Evolutionary conservation across 2,113 vertebrate genomes (phyloP).

Genomic region (Spermophilus dauricus): DNA sequence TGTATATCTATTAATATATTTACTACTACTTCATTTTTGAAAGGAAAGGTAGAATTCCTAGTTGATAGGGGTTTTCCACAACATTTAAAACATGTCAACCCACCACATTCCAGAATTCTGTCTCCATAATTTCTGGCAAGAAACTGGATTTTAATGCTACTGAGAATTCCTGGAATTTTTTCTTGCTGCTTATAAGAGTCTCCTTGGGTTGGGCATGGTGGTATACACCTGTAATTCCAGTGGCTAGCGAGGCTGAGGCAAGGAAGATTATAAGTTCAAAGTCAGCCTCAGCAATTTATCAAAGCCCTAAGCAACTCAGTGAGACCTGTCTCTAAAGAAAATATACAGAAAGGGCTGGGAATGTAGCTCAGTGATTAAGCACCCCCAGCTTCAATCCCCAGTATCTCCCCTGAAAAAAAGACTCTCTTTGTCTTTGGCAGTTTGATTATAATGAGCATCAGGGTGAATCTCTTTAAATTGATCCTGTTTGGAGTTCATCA

Average conservation of each 20-base stretch:
- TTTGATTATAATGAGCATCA: background rate
- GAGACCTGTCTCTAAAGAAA: too few species aligned
- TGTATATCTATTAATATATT: background rate
- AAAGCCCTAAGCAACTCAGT: too few species aligned
- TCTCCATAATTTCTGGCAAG: background rate
- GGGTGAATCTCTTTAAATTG: background rate
- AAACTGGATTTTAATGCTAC: background rate
- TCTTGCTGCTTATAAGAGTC: background rate
- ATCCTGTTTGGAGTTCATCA: background rate
- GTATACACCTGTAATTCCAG: too few species aligned
- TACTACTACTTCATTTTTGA: background rate
- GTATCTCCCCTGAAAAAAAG: too few species aligned
- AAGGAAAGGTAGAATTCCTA: background rate
- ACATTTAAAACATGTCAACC: background rate
- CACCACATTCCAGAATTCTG: background rate
- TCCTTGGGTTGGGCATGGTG: too few species aligned
- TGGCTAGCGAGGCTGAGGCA: too few species aligned
- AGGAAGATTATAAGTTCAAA: too few species aligned
- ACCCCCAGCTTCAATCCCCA: too few species aligned
- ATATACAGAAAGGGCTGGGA: too few species aligned
- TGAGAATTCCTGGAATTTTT: background rate
- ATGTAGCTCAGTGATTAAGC: too few species aligned
- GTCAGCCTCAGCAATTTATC: too few species aligned
- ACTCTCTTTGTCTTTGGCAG: background rate
- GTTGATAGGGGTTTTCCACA: background rate